phyloP scores from a whole-genome alignment of 1,140 invertebrate genomes.

The Whitmania pigra region DNA sequence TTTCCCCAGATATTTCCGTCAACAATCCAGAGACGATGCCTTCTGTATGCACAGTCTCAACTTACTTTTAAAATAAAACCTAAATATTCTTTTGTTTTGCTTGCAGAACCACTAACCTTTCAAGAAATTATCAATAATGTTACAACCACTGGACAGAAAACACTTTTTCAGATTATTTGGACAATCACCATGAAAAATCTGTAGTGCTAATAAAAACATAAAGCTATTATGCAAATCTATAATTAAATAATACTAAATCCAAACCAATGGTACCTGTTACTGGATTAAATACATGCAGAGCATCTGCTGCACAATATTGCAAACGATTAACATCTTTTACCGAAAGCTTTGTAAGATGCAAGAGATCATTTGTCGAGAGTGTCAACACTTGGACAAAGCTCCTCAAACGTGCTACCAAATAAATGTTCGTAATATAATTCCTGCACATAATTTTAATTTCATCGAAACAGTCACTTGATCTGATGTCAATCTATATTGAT shows the following conservation, averaged over 20 bases:
- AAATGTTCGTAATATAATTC: no score
- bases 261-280: background rate
- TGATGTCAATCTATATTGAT: no score
- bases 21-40: slow-evolving; percentile 61
- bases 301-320: no score
- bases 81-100: background rate
- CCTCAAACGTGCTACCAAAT: no score
- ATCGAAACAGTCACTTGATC: no score
- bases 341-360: no score
- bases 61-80: slow-evolving; percentile 11
- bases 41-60: slow-evolving; percentile 47
- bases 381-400: no score
- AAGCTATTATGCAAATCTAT: background rate
- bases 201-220: background rate
- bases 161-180: background rate
- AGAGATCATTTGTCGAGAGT: no score
- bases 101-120: slow-evolving; percentile 17
- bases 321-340: no score
- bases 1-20: slow-evolving; percentile 68
- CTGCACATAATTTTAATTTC: no score
- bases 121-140: slow-evolving; percentile 11
- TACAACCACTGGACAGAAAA: slow-evolving; percentile 12
- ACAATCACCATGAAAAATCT: background rate
- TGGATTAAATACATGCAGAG: no score
- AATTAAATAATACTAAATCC: background rate